These are phyloP conservation scores for Bambusicola thoracicus DNA, from an alignment of 2,113 vertebrate species.

Conservation along the genomic window DNA sequence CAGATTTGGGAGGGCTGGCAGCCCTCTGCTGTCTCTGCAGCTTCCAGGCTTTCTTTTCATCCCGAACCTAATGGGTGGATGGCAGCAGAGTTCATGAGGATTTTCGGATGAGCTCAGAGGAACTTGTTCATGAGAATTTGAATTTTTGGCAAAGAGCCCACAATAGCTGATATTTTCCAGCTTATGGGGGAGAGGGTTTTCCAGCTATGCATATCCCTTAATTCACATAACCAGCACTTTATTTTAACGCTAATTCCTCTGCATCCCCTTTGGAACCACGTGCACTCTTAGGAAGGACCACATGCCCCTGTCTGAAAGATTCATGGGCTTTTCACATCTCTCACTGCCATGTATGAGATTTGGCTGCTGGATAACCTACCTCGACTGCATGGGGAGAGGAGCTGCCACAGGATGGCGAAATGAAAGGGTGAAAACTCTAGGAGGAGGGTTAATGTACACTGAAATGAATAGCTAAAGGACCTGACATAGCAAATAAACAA, in stretches of 20 bases:
- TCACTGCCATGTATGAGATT: neutral
- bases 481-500: neutral
- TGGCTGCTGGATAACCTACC: neutral
- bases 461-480: neutral
- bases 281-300: neutral
- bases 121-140: conserved; percentile 37
- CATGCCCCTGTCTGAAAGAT: neutral
- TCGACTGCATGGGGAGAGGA: neutral
- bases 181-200: conserved; percentile 21
- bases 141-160: conserved; percentile 43
- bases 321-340: neutral
- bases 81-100: neutral
- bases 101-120: conserved; percentile 50
- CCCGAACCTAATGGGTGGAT: neutral
- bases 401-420: neutral
- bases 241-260: neutral
- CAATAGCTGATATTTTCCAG: conserved; percentile 35
- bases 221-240: neutral
- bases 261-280: neutral
- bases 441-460: fast-evolving
- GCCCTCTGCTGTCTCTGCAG: neutral
- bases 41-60: neutral
- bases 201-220: neutral
- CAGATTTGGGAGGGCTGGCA: neutral
- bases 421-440: neutral